These are phyloP conservation scores for Neuroterus valhalla DNA, from an alignment of 1,140 invertebrate species.

Conservation along the genomic window DNA sequence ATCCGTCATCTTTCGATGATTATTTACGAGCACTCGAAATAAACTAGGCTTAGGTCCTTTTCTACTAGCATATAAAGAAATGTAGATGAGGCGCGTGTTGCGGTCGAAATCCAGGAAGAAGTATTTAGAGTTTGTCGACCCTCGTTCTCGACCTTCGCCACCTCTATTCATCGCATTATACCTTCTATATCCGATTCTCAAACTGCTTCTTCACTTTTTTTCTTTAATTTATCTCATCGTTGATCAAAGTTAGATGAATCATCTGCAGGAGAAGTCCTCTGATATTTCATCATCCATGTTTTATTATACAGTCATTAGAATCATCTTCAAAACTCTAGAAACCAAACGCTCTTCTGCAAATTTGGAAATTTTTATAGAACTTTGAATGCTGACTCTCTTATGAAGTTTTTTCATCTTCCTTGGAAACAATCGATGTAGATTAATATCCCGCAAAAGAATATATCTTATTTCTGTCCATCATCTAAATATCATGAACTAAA, in stretches of 20 bases:
- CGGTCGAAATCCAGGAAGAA: constrained; percentile 37
- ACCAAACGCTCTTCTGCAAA: too few relatives aligned
- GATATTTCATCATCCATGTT: too few relatives aligned
- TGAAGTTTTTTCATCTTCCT: too few relatives aligned
- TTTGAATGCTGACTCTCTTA: too few relatives aligned
- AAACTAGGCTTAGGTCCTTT: constrained; percentile 15
- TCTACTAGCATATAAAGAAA: not conserved
- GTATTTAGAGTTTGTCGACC: constrained; percentile 36
- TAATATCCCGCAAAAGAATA: too few relatives aligned
- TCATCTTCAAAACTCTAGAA: too few relatives aligned
- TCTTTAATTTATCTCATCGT: not conserved
- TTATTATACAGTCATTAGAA: too few relatives aligned
- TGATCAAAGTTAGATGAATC: not conserved
- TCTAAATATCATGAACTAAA: too few relatives aligned
- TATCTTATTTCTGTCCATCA: too few relatives aligned
- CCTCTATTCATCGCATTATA: constrained; percentile 29
- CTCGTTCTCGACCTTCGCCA: constrained; percentile 31
- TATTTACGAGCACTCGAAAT: constrained; percentile 53
- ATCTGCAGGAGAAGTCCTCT: too few relatives aligned
- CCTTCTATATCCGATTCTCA: not conserved
- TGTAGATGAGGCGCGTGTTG: constrained; percentile 26
- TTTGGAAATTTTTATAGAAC: too few relatives aligned
- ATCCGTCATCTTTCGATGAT: constrained; percentile 39
- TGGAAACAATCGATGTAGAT: too few relatives aligned
- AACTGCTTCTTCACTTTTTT: not conserved